Percentiles rank a stretch among this genome's conserved stretches.
Evolutionary conservation across 2,113 vertebrate genomes (phyloP).

Genomic region (Nesogale talazaci): DNA sequence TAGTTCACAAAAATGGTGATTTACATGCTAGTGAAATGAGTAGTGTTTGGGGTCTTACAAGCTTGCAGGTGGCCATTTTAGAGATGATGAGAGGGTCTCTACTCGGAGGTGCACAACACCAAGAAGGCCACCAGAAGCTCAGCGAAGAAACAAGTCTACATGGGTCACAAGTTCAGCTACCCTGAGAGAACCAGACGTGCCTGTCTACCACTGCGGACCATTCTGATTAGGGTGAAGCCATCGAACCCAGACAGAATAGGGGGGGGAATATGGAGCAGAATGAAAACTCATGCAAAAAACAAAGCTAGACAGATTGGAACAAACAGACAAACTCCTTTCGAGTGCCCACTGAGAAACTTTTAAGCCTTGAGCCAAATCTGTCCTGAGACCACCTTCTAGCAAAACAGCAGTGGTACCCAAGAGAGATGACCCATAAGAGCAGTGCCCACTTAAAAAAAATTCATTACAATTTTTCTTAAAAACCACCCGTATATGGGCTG

Average conservation of each 20-base stretch:
- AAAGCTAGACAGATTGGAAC: not conserved
- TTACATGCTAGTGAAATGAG: not conserved
- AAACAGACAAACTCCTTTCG: not conserved
- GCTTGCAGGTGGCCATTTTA: not conserved
- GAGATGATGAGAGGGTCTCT: not conserved
- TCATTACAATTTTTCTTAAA: too few relatives aligned
- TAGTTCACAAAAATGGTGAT: not conserved
- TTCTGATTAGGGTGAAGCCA: not conserved
- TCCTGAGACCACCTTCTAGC: not conserved
- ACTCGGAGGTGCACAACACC: not conserved
- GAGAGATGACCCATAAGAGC: not conserved
- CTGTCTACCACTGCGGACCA: not conserved
- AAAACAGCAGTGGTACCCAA: not conserved
- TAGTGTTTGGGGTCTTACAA: not conserved
- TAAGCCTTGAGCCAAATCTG: not conserved
- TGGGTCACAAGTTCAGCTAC: not conserved
- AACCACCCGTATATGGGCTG: too few relatives aligned
- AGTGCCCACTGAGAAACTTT: not conserved
- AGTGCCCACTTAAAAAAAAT: not conserved
- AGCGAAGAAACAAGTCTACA: not conserved
- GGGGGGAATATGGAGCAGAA: not conserved
- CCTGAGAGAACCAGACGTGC: not conserved
- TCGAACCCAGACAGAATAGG: not conserved
- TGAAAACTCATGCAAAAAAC: not conserved
- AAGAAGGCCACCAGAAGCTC: not conserved